Base-by-base conservation (phyloP, 1,140 invertebrate genomes). In the Ostrea denselamellosa region DNA sequence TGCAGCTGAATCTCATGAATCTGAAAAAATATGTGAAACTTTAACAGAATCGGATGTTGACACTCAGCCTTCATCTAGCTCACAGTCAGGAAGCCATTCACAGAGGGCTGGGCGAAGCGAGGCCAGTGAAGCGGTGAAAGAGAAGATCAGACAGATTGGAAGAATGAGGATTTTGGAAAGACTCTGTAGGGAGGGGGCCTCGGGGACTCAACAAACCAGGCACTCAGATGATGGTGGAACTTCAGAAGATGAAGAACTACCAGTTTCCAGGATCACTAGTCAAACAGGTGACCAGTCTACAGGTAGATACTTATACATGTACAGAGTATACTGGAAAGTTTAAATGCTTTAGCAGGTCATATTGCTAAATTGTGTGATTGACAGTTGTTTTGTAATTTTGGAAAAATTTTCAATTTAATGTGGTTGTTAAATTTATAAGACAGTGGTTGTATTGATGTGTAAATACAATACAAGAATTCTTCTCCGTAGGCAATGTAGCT, bases 91-190 rank as follows among this genome's bases (percentile, higher is more conserved):
- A 2, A 25, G 68, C 28, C 25, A 34, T 12, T 14, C 68, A 34
- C 25, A 25, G 68, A 77, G 68, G 12, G 22, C 68, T 4, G 68
- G 68, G 8, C 9, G 68, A 14, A 34, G 68, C 10, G 28, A 77
- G 8, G 68, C 68, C 0, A 77, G 68, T 14, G 68, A 22, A 77
- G 68, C 68, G 9, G 68, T 77, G 25, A 77, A 77, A 34, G 68
- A 77, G 28, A 77, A 77, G 28, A 77, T 77, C 8, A 77, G 68
- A 44, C 68, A 77, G 68, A 77, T 77, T 44, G 68, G 68, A 14
- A 22, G 68, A 25, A 77, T 77, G 68, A 77, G 68, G 68, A 77
- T 77, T 34, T 77, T 77, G 28, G 68, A 77, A 5, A 25, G 68
- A 77, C 68, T 77, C 10, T 77, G 68, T 77, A 77, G 68, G 25